Base-by-base conservation (phyloP, 2,797 vertebrate genomes). In the Pseudopleuronectes americanus region DNA sequence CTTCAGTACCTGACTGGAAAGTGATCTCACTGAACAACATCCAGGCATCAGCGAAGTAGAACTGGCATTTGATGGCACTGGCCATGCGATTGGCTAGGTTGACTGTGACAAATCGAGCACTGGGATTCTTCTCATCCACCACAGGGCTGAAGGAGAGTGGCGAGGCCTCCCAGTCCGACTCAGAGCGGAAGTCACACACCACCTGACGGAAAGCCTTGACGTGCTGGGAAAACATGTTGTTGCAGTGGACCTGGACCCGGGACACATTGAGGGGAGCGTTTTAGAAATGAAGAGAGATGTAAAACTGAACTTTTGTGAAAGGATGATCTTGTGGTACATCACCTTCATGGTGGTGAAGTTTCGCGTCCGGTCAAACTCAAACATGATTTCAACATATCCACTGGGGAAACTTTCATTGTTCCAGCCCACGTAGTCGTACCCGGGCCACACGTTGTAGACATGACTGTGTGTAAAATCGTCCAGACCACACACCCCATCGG, bases 11-110 rank as follows among this genome's bases (percentile, higher is more conserved):
- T 88, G 98, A 99, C 89, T 99, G 97, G 87, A 99, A 99, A 76
- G 97, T 98, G 92, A 99, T 97, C 90, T 99, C 98, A 3, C 98
- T 99, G 94, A 99, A 99, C 95, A 99, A 93, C 96, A 99, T 96
- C 98, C 98, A 99, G 49, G 93, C 86, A 7, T 99, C 98, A 0
- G 96, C 96, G 0, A 99, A 99, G 89, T 96, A 96, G 87, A 97
- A 99, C 72, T 97, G 98, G 90, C 98, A 99, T 86, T 96, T 98
- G 84, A 99, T 97, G 83, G 97, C 96, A 0, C 93, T 97, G 75
- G 98, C 98, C 98, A 98, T 99, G 83, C 95, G 96, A 89, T 99
- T 97, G 57, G 95, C 93, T 26, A 99, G 94, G 36, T 95, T 95
- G 77, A 99, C 95, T 0, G 96, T 98, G 87, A 99, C 94, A 0